Base-by-base conservation (phyloP, 1,140 invertebrate species). In the Latrodectus geometricus region DNA sequence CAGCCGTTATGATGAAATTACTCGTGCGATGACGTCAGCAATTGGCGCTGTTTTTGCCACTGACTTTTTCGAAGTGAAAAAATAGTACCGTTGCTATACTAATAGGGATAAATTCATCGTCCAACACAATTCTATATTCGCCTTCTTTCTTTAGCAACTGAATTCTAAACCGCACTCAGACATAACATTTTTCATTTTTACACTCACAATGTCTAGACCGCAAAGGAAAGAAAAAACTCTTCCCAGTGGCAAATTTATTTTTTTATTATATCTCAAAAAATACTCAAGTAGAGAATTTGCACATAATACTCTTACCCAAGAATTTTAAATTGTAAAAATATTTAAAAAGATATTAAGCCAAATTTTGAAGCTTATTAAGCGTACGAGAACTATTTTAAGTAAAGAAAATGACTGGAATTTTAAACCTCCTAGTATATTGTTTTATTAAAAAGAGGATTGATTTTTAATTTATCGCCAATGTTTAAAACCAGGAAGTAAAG, bases 401-500 rank as follows among this genome's bases (percentile, higher is more conserved):
- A 35, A 35, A 35, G 35, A 35, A 35, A 35, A 35, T 35, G 35
- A 35, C 35, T 35, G 5, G 35, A 35, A 35, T 35, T 35, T 35
- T 35, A 35, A 35, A 35, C 35, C 35, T 35, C 5, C 35, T 35
- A 35, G 5, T 3, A 1, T 35, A 35, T 35, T 35, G 1, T 35
- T 35, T 35, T 35, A 35, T 35, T 3, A 35, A 35, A 35, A 35
- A 35, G 5, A 1, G 35, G 35, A 3, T 35, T 35, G 5, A 35
- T 35, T 35, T 35, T 35, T 35, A 35, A 35, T 35, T 35, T 35
- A 35, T 5, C 1, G 35, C 35, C 35, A 35, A 35, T 35, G 35
- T 35, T 35, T 35, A 35, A 83, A 84, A 84, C 82, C 82, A 84
- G 82, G 82, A 84, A 84, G 82, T 84, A 68, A 68, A 52, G n/a